Percentiles rank a stretch among this genome's conserved stretches.
phyloP scores from a whole-genome alignment of 2,888 invertebrate species.

The Heliconius hortense region DNA sequence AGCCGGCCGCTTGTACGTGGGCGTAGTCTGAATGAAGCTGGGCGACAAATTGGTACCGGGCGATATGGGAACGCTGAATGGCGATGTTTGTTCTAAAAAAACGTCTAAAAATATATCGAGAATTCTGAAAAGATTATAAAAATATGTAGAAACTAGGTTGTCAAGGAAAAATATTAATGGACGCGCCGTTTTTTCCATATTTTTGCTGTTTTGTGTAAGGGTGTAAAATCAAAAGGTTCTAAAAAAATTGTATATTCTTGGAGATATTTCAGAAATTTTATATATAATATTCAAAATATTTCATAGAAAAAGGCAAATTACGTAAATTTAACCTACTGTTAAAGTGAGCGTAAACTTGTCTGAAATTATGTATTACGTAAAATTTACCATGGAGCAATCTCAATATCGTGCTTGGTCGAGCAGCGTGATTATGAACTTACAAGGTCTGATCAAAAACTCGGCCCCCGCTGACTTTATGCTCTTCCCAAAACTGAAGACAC shows the following conservation, averaged over 20 bases:
- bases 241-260: not conserved
- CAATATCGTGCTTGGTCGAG: no score
- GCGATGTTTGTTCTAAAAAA: conserved; percentile 65
- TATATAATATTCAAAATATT: not conserved
- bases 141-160: not conserved
- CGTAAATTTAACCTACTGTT: no score
- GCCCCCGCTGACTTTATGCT: no score
- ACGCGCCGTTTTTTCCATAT: not conserved
- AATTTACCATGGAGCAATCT: no score
- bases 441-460: no score
- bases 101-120: conserved; percentile 20
- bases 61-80: conserved; percentile 72
- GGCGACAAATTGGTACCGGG: conserved; percentile 69
- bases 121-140: not conserved
- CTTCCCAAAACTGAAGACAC: no score
- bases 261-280: not conserved
- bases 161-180: not conserved
- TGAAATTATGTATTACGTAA: no score
- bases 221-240: not conserved
- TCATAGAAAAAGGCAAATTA: not conserved
- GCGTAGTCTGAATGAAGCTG: conserved; percentile 66
- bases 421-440: no score
- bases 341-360: no score
- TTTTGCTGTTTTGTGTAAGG: not conserved
- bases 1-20: conserved; percentile 68